Evolutionary conservation across 37 sponge, comb jelly and placozoan genomes (phyloP).

Genomic region (Tethya wilhelma): DNA sequence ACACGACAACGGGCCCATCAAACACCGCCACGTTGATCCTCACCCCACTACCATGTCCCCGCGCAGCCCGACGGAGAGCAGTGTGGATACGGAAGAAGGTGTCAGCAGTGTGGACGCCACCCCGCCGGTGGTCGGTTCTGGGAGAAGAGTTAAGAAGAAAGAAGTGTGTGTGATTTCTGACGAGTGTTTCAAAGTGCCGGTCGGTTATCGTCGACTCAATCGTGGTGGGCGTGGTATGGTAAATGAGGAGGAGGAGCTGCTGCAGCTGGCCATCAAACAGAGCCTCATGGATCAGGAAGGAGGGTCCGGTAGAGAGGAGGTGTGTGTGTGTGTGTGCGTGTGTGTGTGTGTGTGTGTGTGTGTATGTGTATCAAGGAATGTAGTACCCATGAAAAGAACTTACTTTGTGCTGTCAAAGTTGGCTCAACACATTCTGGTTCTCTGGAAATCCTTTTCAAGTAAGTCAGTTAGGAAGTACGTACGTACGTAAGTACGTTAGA

Average conservation of each 20-base stretch:
- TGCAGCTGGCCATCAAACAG: constrained; percentile 96
- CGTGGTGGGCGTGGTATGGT: constrained; percentile 44
- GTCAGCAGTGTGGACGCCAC: background rate
- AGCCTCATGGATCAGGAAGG: constrained; percentile 81
- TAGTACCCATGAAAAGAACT: no score
- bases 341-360: no score
- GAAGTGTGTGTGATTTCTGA: constrained; percentile 72
- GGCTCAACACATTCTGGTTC: no score
- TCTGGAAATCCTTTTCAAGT: no score
- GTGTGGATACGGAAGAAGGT: background rate
- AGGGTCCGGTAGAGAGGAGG: background rate
- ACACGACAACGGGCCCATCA: background rate
- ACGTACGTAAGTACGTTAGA: no score
- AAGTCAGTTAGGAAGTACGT: no score
- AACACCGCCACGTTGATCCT: constrained; percentile 1
- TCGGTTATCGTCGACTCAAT: constrained; percentile 49
- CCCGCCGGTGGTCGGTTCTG: background rate
- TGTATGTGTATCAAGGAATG: no score
- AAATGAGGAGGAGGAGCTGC: constrained; percentile 88
- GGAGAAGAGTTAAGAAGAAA: background rate
- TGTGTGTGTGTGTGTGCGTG: no score
- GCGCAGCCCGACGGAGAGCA: background rate
- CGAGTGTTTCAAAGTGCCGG: constrained; percentile 78
- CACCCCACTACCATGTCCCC: background rate
- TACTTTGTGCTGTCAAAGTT: no score